These are phyloP conservation scores for Drosophila sechellia DNA, from an alignment of 1,140 invertebrate species.

Conservation along the genomic window DNA sequence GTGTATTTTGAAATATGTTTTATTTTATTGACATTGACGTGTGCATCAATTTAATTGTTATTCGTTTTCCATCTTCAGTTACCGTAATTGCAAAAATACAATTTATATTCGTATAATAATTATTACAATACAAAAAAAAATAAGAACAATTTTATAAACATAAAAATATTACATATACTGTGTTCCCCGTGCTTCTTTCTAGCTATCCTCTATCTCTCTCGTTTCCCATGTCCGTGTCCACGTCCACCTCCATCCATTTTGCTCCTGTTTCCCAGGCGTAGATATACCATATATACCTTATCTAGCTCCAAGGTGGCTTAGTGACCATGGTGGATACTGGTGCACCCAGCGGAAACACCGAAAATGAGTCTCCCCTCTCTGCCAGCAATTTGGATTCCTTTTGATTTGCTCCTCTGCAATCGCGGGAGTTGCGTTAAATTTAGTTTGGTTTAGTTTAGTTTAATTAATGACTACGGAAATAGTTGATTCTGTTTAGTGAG, in stretches of 20 bases:
- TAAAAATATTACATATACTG: slow-evolving; percentile 77
- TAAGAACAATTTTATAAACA: slow-evolving; percentile 66
- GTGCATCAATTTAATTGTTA: slow-evolving; percentile 77
- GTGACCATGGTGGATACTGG: slow-evolving; percentile 15
- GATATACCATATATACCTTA: slow-evolving; percentile 46
- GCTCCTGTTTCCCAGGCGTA: slow-evolving; percentile 9
- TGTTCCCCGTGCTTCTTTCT: slow-evolving; percentile 33
- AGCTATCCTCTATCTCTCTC: slow-evolving; percentile 28
- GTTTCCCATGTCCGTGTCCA: slow-evolving; percentile 11
- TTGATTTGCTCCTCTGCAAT: slow-evolving; percentile 3
- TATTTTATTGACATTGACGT: slow-evolving; percentile 78
- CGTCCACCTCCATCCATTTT: slow-evolving; percentile 11
- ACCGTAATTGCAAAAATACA: slow-evolving; percentile 70
- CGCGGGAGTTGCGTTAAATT: slow-evolving; percentile 11
- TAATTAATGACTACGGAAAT: slow-evolving; percentile 47
- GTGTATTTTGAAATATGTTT: slow-evolving; percentile 63
- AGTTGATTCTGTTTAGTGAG: slow-evolving; percentile 44
- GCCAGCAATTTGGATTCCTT: background rate
- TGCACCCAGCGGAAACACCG: slow-evolving; percentile 1
- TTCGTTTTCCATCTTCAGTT: slow-evolving; percentile 60
- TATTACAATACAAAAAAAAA: slow-evolving; percentile 63
- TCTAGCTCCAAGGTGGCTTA: slow-evolving; percentile 50
- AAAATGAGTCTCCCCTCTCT: background rate
- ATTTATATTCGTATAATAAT: slow-evolving; percentile 75
- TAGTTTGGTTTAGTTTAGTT: slow-evolving; percentile 10